Evolutionary conservation across 2,797 vertebrate species (phyloP), one percentile per base, ranked within the genome.

Genomic region (Tiaroga cobitis): DNA sequence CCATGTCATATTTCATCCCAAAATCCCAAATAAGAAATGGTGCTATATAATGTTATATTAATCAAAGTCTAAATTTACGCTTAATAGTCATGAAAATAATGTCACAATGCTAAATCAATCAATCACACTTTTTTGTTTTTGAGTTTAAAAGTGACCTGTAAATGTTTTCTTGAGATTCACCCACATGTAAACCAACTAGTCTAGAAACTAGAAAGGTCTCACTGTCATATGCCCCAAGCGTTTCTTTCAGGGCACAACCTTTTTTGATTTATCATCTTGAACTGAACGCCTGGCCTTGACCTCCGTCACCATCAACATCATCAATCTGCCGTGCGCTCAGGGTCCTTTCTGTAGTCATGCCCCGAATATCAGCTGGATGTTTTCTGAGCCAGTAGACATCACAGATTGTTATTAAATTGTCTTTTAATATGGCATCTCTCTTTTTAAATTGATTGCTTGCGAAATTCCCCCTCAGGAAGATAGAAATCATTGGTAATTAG

Each of bases 401-500:
- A 39, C 75, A 41, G n/a, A 19, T 65, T 79, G 73, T 79, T 81
- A 86, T 69, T 81, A 85, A 54, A 89, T 82, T 78, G 68, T 37
- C 39, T 83, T 87, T 86, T 86, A 87, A 86, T 86, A 78, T 61
- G 67, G 72, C 67, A 77, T 74, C 81, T 81, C 83, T 73, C 67
- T 78, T 83, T 85, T 77, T 65, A 49, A 77, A 87, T 90, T 80
- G 80, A 85, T 85, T 76, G 83, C 61, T 83, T 56, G 51, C 19
- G 77, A 83, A 73, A 56, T 67, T 15, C 21, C 67, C 76, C 39
- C 51, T 19, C 75, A 73, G 37, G 83, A 79, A 79, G 29, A 73
- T 19, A 61, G 67, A 56, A 46, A 89, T 89, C 81, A 81, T 87
- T 87, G 59, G 24, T 89, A 88, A 89, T 86, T 86, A 84, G 65